Evolutionary conservation across 2,888 invertebrate genomes (phyloP).

Genomic region (Chloroclystis v-ata): DNA sequence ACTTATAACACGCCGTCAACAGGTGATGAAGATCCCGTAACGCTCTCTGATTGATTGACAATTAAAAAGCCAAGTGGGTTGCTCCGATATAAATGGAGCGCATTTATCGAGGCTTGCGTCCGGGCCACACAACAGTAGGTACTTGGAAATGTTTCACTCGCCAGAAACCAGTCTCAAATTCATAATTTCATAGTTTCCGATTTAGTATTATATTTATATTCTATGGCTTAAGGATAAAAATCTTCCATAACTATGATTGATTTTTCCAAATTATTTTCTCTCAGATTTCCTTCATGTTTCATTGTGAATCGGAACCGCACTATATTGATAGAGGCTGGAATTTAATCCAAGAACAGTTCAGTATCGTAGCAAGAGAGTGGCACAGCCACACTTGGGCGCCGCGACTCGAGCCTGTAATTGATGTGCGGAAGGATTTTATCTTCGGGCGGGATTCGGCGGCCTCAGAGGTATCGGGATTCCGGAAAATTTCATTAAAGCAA

Average conservation of each 20-base stretch:
- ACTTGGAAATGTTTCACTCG: not conserved
- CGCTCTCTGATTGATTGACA: constrained; percentile 39
- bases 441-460: constrained; percentile 10
- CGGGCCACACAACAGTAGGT: not conserved
- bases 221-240: too few species aligned
- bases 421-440: constrained; percentile 33
- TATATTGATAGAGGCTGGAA: too few species aligned
- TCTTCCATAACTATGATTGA: too few species aligned
- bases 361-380: not conserved
- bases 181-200: too few species aligned
- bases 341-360: too few species aligned
- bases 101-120: constrained; percentile 33
- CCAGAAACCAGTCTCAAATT: too few species aligned
- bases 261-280: too few species aligned
- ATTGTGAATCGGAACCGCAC: too few species aligned
- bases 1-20: too few species aligned
- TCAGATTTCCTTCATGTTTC: too few species aligned
- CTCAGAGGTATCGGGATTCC: constrained; percentile 22
- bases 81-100: constrained; percentile 33
- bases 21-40: not conserved
- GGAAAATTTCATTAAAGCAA: constrained; percentile 20
- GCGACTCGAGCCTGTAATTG: constrained; percentile 28
- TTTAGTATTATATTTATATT: too few species aligned
- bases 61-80: constrained; percentile 37
- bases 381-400: not conserved